Conservation (phyloP, 2,888 invertebrate genomes). For the Acanthosepion pharaonis region DNA sequence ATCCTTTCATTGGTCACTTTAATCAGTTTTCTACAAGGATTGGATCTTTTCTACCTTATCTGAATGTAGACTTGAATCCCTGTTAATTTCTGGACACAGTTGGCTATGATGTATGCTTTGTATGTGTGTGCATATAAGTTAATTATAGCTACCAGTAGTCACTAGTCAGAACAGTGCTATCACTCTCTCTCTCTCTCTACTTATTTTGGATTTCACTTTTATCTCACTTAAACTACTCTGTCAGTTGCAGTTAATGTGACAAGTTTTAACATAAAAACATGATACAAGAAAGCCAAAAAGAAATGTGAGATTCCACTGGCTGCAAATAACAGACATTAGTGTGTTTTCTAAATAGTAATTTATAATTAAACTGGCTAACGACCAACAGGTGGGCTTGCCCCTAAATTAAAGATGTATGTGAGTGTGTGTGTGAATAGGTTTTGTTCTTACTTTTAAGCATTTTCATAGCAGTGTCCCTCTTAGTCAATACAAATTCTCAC, state of each 20-base stretch:
- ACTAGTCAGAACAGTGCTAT: neutral
- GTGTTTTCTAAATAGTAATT: constrained; percentile 16
- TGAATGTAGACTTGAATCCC: too few species aligned
- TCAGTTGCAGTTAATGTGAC: constrained; percentile 12
- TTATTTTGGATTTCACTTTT: neutral
- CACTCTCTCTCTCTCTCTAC: neutral
- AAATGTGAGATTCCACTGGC: neutral
- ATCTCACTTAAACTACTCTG: neutral
- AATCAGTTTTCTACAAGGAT: too few species aligned
- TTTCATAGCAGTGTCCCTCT: neutral
- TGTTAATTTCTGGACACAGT: too few species aligned
- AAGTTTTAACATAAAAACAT: neutral
- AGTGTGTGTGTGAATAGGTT: neutral
- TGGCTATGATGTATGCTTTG: too few species aligned
- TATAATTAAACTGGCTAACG: constrained; percentile 6
- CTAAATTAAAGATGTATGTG: neutral
- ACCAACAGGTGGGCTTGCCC: constrained; percentile 15
- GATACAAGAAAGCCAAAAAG: too few species aligned
- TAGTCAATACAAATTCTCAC: neutral
- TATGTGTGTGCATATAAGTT: too few species aligned
- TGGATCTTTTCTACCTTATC: too few species aligned
- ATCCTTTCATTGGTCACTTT: too few species aligned
- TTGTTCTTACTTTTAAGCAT: neutral
- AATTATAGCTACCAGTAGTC: neutral
- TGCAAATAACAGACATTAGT: neutral